Conservation (phyloP, 2,888 invertebrate species). For the Sarcophaga subvicina region DNA sequence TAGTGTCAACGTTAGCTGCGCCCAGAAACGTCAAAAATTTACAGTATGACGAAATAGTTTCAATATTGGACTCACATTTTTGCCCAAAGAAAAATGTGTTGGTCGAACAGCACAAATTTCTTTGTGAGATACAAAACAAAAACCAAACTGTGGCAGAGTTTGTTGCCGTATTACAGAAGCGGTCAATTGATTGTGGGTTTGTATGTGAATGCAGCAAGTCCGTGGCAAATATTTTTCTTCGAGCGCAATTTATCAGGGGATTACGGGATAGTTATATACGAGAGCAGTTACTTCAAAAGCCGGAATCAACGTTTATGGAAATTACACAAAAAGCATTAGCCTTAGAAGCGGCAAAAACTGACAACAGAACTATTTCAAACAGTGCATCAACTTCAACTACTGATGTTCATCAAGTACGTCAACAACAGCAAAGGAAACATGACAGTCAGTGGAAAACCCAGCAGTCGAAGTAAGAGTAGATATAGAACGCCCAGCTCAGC, state of each 20-base stretch:
- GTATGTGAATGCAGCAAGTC: background rate
- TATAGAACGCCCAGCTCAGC: background rate
- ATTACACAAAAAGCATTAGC: background rate
- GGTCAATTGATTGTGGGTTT: slow-evolving; percentile 9
- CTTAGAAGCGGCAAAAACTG: background rate
- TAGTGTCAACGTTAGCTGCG: too few relatives aligned
- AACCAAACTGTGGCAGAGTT: slow-evolving; percentile 32
- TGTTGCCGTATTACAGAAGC: slow-evolving; percentile 28
- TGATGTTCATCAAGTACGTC: background rate
- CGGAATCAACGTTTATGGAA: slow-evolving; percentile 36
- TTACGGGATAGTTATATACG: slow-evolving; percentile 44
- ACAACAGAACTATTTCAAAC: background rate
- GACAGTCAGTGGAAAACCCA: slow-evolving; percentile 20
- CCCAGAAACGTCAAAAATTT: too few relatives aligned
- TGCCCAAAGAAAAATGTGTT: slow-evolving; percentile 46
- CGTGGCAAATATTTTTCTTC: background rate
- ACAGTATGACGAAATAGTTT: background rate
- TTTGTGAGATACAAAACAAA: slow-evolving; percentile 46
- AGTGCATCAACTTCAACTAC: background rate
- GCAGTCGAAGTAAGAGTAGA: slow-evolving; percentile 9
- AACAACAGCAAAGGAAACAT: background rate
- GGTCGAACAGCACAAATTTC: slow-evolving; percentile 42
- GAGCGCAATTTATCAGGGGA: slow-evolving; percentile 55
- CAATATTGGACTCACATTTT: slow-evolving; percentile 33
- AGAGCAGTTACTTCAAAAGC: slow-evolving; percentile 46